These are phyloP conservation scores for Luscinia luscinia DNA, from an alignment of 2,797 vertebrate species.

Conservation along the genomic window DNA sequence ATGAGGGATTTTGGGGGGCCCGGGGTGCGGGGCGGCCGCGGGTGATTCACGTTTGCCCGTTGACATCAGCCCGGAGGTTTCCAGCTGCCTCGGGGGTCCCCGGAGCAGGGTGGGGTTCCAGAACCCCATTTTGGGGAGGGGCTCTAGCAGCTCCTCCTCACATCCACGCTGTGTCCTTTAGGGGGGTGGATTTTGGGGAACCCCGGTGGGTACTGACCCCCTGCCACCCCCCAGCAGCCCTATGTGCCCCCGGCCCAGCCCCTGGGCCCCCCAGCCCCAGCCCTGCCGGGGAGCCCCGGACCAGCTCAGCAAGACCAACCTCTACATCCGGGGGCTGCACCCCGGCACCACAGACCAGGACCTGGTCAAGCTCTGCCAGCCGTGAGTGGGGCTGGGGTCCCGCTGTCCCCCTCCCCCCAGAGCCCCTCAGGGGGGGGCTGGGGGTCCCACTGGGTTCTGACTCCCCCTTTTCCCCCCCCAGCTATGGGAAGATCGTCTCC, in stretches of 20 bases:
- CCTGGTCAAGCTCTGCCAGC: slow-evolving; percentile 93
- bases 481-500: no score
- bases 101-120: no score
- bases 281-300: slow-evolving; percentile 77
- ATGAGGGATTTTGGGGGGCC: not conserved
- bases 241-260: slow-evolving; percentile 90
- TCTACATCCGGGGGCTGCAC: slow-evolving; percentile 93
- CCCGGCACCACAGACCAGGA: slow-evolving; percentile 95
- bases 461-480: no score
- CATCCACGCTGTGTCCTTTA: no score
- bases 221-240: slow-evolving; percentile 73
- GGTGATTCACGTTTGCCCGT: not conserved
- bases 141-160: not conserved
- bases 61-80: not conserved
- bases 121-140: not conserved
- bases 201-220: not conserved
- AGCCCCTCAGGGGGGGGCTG: rapidly evolving
- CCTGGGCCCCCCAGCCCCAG: slow-evolving; percentile 92
- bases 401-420: not conserved
- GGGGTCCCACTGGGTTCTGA: no score
- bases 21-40: not conserved
- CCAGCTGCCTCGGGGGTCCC: not conserved
- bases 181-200: not conserved
- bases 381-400: slow-evolving; percentile 80
- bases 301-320: slow-evolving; percentile 95